phyloP scores from a whole-genome alignment of 2,113 vertebrate species.

The Aldabrachelys gigantea region DNA sequence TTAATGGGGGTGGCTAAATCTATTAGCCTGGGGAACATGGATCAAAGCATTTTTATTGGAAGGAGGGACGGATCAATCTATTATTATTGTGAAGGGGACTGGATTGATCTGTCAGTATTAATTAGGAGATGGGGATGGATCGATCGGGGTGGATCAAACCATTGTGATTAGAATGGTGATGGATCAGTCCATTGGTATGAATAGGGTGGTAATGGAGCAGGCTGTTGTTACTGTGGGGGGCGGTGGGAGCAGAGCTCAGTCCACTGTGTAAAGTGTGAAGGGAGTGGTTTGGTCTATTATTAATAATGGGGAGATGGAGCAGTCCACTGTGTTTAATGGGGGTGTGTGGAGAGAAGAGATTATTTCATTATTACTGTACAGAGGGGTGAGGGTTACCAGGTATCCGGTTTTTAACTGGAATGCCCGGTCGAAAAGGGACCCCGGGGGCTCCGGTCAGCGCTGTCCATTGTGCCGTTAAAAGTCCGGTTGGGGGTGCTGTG shows the following conservation, averaged over 20 bases:
- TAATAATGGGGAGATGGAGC: background rate
- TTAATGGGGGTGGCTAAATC: too few species aligned
- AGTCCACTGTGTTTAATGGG: background rate
- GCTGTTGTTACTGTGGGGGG: background rate
- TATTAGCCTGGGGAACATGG: background rate
- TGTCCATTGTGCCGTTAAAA: too few species aligned
- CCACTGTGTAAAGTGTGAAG: background rate
- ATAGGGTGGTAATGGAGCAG: background rate
- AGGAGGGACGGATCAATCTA: background rate
- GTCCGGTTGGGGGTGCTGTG: too few species aligned
- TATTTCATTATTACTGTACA: background rate
- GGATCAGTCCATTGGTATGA: background rate
- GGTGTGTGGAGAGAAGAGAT: background rate
- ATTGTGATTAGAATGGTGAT: background rate
- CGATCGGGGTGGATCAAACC: background rate
- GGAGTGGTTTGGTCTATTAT: background rate
- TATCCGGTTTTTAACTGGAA: too few species aligned
- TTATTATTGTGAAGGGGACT: background rate
- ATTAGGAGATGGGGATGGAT: background rate
- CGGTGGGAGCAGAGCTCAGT: background rate
- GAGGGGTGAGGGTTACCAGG: background rate
- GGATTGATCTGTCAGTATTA: background rate
- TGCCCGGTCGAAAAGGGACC: too few species aligned
- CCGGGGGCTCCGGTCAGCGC: too few species aligned
- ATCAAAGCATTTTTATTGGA: background rate